Evolutionary conservation across 2,888 invertebrate species (phyloP).

Genomic region (Caenorhabditis imperialis): DNA sequence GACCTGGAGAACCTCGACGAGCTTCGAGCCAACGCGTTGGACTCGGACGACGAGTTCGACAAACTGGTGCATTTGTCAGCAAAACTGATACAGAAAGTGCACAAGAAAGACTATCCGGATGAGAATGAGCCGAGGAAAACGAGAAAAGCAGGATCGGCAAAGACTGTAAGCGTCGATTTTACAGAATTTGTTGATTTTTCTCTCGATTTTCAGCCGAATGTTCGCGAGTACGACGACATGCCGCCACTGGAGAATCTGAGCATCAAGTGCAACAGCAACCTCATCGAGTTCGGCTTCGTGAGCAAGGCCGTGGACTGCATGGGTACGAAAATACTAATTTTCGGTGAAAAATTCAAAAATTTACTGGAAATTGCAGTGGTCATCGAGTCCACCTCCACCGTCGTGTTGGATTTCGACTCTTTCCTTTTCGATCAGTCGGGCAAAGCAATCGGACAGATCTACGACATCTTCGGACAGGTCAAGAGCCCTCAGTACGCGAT

Average conservation of each 20-base stretch:
- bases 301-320: slow-evolving; percentile 43
- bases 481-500: slow-evolving; percentile 48
- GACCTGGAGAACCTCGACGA: slow-evolving; percentile 26
- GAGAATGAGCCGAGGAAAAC: slow-evolving; percentile 16
- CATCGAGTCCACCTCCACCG: slow-evolving; percentile 32
- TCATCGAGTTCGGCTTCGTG: slow-evolving; percentile 40
- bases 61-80: slow-evolving; percentile 20
- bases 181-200: no score
- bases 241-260: slow-evolving; percentile 51
- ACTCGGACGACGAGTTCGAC: slow-evolving; percentile 57
- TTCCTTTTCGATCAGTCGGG: slow-evolving; percentile 41
- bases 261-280: slow-evolving; percentile 31
- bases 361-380: slow-evolving; percentile 48
- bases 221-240: slow-evolving; percentile 49
- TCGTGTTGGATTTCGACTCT: slow-evolving; percentile 54
- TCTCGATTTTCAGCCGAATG: slow-evolving; percentile 30
- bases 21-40: not conserved
- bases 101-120: slow-evolving; percentile 28
- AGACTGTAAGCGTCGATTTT: no score
- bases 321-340: no score
- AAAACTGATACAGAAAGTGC: slow-evolving; percentile 35
- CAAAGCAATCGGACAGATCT: slow-evolving; percentile 43
- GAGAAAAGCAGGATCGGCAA: slow-evolving; percentile 5
- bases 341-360: no score
- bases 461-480: slow-evolving; percentile 56